Base-by-base conservation (phyloP, 2,888 invertebrate species). In the Listrodromus nycthemerus region DNA sequence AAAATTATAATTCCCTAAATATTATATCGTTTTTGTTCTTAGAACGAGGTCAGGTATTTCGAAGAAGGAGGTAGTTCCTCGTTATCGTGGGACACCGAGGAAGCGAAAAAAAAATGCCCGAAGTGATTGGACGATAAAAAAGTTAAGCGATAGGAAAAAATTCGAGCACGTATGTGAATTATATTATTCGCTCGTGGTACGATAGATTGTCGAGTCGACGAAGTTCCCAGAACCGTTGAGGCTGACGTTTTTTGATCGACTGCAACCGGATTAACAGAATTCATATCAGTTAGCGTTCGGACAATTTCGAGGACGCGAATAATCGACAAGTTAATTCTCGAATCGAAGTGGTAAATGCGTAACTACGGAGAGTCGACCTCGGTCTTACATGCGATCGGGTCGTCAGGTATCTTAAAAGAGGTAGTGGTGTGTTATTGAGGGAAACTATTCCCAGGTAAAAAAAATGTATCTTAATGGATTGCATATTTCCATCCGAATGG, bases 41-140 rank as follows among this genome's bases (percentile, higher is more conserved):
- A 10, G 37, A 77, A 58, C 48, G 69, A 77, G 65, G 77, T 63
- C 73, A 74, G 48, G 63, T 74, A 78, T 70, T 65, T 78, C 65
- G 74, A 80, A 67, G 33, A 27, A 70, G 70, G 30, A 24, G 48
- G 21, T 65, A 55, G 41, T 48, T 10, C 33, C 27, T 70, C 33
- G 21, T 50, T 24, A 1, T 19, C 37, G 45, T 52, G 19, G 41
- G 27, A 52, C 55, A 55, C 37, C 37, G 37, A 37, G 37, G 37
- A 37, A 37, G 1, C 8, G 33, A 37, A 37, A 37, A 55, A 67
- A 13, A 55, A 55, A 19, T 5, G 30, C 37, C 6, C 24, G 45
- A 41, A 27, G 69, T 21, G 19, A 55, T 37, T 55, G 16, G 37
- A 41, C 16, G 41, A 41, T 8, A 45, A 16, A 45, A 45, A 45